Evolutionary conservation across 2,113 vertebrate genomes (phyloP).

Genomic region (Psammodynastes pulverulentus): DNA sequence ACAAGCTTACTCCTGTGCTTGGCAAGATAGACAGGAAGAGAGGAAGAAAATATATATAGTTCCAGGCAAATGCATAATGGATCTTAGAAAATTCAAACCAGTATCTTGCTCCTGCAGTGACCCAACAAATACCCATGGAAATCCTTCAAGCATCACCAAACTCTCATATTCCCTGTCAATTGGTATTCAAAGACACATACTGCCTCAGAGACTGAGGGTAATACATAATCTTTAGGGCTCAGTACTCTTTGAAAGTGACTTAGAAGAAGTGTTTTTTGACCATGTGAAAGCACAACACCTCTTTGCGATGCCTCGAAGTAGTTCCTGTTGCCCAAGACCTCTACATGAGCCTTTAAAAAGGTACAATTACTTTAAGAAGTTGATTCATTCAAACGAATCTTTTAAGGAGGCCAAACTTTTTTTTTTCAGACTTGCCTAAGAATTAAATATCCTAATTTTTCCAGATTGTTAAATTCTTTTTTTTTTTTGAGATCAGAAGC

Average conservation of each 20-base stretch:
- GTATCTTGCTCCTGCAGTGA: background rate
- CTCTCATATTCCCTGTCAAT: background rate
- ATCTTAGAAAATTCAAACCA: background rate
- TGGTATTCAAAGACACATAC: background rate
- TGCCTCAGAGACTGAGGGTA: background rate
- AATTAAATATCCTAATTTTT: background rate
- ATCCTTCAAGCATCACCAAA: background rate
- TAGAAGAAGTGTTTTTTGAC: background rate
- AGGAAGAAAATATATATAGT: background rate
- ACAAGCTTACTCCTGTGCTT: background rate
- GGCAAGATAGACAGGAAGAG: background rate
- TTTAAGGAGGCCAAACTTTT: background rate
- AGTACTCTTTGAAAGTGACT: background rate
- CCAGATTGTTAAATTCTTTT: background rate
- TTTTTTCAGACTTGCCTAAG: background rate
- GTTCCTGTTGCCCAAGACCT: background rate
- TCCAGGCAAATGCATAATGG: background rate
- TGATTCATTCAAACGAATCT: background rate
- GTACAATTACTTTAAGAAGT: background rate
- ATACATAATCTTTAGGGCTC: background rate
- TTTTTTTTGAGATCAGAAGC: background rate
- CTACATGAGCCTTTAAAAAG: background rate
- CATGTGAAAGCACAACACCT: background rate
- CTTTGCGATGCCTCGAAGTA: background rate
- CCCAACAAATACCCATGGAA: background rate